phyloP scores from a whole-genome alignment of 2,888 invertebrate genomes.

The Drosophila histrio region DNA sequence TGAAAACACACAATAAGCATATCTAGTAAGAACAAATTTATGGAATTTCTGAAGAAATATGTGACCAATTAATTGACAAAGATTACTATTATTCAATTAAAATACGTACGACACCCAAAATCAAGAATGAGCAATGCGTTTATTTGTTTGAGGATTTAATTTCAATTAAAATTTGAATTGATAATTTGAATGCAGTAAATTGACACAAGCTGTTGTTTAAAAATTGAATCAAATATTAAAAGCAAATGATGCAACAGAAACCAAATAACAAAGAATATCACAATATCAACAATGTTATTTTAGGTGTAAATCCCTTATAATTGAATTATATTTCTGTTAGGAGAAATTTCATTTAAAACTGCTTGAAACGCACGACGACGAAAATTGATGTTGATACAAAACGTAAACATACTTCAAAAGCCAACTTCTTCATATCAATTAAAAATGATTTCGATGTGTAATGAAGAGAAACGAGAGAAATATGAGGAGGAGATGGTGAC shows the following conservation, averaged over 20 bases:
- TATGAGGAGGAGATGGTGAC: background rate
- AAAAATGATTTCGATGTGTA: slow-evolving; percentile 17
- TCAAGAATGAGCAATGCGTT: background rate
- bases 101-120: background rate
- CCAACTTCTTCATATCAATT: slow-evolving; percentile 41
- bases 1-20: background rate
- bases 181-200: slow-evolving; percentile 25
- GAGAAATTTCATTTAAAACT: slow-evolving; percentile 1
- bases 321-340: slow-evolving; percentile 46
- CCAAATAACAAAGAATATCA: slow-evolving; percentile 4
- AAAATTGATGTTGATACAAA: slow-evolving; percentile 20
- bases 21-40: background rate
- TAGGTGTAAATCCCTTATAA: slow-evolving; percentile 60
- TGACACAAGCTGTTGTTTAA: slow-evolving; percentile 10
- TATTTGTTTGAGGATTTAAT: slow-evolving; percentile 38
- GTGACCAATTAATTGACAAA: background rate
- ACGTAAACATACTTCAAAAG: slow-evolving; percentile 31
- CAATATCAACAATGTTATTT: slow-evolving; percentile 14
- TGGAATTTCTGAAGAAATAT: background rate
- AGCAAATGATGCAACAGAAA: slow-evolving; percentile 15
- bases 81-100: slow-evolving; percentile 14
- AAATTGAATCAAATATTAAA: slow-evolving; percentile 30
- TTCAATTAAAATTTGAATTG: slow-evolving; percentile 56
- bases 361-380: background rate
- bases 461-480: background rate